Conservation (phyloP, 2,888 invertebrate genomes). For the Shargacucullia verbasci region DNA sequence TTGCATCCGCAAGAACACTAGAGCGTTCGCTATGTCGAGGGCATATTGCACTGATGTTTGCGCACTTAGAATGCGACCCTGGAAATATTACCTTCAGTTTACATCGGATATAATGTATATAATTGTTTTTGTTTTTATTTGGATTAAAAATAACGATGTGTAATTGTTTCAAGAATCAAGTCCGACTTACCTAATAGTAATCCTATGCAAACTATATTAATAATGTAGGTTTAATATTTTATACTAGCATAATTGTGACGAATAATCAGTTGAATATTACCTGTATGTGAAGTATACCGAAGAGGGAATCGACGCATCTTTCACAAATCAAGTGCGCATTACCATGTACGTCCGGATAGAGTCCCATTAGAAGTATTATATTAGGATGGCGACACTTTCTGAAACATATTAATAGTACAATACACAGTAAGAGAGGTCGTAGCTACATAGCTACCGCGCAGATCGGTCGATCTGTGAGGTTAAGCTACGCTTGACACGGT, state of each 20-base stretch:
- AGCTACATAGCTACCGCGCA: too few relatives aligned
- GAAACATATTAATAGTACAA: constrained; percentile 45
- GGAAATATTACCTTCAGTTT: constrained; percentile 36
- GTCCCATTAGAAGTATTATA: constrained; percentile 86
- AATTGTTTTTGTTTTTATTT: background rate
- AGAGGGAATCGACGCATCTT: constrained; percentile 80
- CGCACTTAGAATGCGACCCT: constrained; percentile 80
- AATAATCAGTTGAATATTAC: constrained; percentile 69
- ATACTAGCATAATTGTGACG: too few relatives aligned
- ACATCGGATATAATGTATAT: background rate
- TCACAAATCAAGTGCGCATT: constrained; percentile 84
- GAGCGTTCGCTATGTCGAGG: constrained; percentile 82
- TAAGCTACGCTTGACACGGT: too few relatives aligned
- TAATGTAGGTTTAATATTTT: background rate
- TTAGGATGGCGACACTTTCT: constrained; percentile 88
- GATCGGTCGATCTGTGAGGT: too few relatives aligned
- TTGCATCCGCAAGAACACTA: constrained; percentile 84
- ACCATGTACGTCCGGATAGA: constrained; percentile 78
- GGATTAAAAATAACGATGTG: too few relatives aligned
- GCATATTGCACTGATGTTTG: constrained; percentile 81
- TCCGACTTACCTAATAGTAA: constrained; percentile 5
- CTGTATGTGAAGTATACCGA: constrained; percentile 80
- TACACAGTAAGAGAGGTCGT: too few relatives aligned
- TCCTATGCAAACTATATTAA: constrained; percentile 22
- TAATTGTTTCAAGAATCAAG: background rate